Base-by-base conservation (phyloP, 1,140 invertebrate genomes). In the Cryptotermes secundus region DNA sequence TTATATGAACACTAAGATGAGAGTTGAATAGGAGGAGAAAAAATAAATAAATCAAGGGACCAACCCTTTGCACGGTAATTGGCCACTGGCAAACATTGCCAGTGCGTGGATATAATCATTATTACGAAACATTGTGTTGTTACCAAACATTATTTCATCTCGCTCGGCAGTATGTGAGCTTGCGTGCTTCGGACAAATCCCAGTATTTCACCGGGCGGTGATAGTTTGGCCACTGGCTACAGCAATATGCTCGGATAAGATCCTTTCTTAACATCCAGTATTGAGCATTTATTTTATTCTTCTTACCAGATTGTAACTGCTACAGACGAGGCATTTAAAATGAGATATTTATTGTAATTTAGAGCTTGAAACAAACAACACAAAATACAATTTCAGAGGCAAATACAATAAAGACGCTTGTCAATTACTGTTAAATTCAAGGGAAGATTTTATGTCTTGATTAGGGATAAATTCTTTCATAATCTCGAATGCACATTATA, bases 231-330 rank as follows among this genome's bases (percentile, higher is more conserved):
- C n/a, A 31, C 59, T 72, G 59, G 59, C 59, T 72, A 72, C 26
- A 72, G 1, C 26, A 72, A n/a, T 72, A 26, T 16, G n/a, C 59
- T 14, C 16, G 59, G 26, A 72, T 72, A 72, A 31, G 4, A 31
- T 72, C n/a, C 26, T 72, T 72, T 7, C 26, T 31, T 72, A 31
- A 72, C 59, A 72, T 72, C n/a, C 59, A 31, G 59, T 72, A 72
- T 72, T 72, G n/a, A 72, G 59, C 59, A 72, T 72, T 72, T 72
- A 72, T 72, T 72, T 72, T 72, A 72, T 72, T 72, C 59, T 72
- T n/a, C 14, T 72, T 72, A 31, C 59, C 59, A 12, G 9, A 72
- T n/a, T 72, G 26, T 14, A 72, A n/a, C 59, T 6, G n/a, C 45
- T 3, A 14, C 14, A 49, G 22, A 19, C 22, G 45, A 19, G 22